phyloP scores from a whole-genome alignment of 1,140 invertebrate genomes.

The Brachionus plicatilis region DNA sequence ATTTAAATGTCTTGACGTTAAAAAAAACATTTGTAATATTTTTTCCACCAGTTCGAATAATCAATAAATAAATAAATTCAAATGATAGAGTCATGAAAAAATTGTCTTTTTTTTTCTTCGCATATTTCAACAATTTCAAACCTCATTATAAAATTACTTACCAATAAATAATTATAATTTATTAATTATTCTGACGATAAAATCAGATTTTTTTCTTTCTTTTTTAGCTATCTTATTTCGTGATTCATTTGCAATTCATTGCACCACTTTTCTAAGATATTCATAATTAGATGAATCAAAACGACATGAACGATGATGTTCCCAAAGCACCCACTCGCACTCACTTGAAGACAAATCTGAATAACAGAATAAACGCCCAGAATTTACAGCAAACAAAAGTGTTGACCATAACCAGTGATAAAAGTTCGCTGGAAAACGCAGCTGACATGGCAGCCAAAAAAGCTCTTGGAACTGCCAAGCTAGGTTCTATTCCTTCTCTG shows the following conservation, averaged over 20 bases:
- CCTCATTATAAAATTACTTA: background rate
- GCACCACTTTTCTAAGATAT: background rate
- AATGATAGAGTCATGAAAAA: background rate
- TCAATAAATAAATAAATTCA: background rate
- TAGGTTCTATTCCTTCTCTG: constrained; percentile 7
- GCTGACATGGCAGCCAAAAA: background rate
- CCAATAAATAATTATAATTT: background rate
- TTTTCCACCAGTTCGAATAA: background rate
- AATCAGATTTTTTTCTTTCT: background rate
- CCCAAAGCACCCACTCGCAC: background rate
- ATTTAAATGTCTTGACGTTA: background rate
- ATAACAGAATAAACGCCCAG: constrained; percentile 1
- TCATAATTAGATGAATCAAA: background rate
- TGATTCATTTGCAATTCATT: background rate
- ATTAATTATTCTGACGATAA: constrained; percentile 1
- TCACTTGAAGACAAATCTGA: constrained; percentile 8
- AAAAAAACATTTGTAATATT: background rate
- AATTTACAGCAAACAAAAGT: background rate
- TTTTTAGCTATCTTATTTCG: background rate
- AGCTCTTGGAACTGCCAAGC: background rate
- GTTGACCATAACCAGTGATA: background rate
- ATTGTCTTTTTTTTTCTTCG: background rate
- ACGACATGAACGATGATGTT: background rate
- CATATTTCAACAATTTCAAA: background rate
- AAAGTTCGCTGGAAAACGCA: background rate